Evolutionary conservation across 2,888 invertebrate species (phyloP), one percentile per base, ranked within the genome.

Genomic region (Nephrotoma flavescens): DNA sequence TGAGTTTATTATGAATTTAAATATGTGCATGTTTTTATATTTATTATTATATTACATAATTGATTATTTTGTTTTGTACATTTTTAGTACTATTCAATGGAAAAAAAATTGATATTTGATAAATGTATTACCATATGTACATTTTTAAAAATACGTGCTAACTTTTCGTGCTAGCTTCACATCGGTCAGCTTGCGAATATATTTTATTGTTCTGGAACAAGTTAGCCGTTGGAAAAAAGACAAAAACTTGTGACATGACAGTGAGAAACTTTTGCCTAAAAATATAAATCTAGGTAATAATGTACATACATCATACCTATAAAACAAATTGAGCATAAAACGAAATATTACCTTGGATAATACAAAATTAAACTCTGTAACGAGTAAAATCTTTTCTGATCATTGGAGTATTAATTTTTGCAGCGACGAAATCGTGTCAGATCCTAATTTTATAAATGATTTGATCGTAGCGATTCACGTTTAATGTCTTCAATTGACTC

Each of bases 351-450:
- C 41, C 86, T 87, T 88, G 97, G 96, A 89, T 97, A 95, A 90
- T 96, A 94, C 90, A 95, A 95, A 84, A 99, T 93, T 89, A 99
- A 94, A 85, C 95, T 95, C 90, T 97, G 96, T 88, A 99, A 94
- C 9, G 99, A 93, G 89, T 96, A 95, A 91, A 99, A 99, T 6
- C 99, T 99, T 91, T 99, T 98, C 89, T 98, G 98, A 91, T 99
- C 99, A 90, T 99, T 97, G 0, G 84, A 99, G 92, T 89, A 98
- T 95, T 94, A 97, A 91, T 91, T 96, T 96, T 84, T 95, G 95
- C 87, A 95, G 91, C 6, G 93, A 92, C n/a, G 94, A 92, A 86
- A 97, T 95, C 90, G 95, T 94, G 19, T 93, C 92, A 0, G 95
- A 92, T 84, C 95, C 96, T 89, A 95, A 95, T 86, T 94, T 94